Conservation (phyloP, 2,888 invertebrate species). For the Melanostoma scalare region DNA sequence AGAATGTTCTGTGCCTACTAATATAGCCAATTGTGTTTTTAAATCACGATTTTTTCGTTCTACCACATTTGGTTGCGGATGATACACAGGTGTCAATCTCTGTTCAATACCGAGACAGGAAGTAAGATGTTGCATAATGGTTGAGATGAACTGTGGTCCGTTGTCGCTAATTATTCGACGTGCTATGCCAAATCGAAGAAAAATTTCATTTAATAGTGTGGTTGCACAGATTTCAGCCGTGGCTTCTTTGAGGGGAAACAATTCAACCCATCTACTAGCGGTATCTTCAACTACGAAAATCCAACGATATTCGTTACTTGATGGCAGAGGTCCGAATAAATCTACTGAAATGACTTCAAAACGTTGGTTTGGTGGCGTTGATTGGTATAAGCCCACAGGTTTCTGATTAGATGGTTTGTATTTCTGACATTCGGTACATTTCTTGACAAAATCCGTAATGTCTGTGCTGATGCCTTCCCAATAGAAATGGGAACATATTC, state of each 20-base stretch:
- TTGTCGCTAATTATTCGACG: constrained; percentile 76
- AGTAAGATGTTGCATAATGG: constrained; percentile 75
- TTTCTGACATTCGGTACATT: neutral
- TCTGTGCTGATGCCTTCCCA: neutral
- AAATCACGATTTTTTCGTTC: constrained; percentile 63
- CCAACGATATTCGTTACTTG: constrained; percentile 64
- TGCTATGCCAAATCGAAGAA: constrained; percentile 69
- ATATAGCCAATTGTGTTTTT: constrained; percentile 33
- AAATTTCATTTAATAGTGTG: constrained; percentile 75
- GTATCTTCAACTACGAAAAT: constrained; percentile 75
- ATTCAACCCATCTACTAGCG: constrained; percentile 66
- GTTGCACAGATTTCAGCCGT: constrained; percentile 74
- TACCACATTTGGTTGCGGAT: constrained; percentile 14
- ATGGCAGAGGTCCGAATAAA: constrained; percentile 30
- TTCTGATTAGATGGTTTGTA: neutral
- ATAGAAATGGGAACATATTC: neutral
- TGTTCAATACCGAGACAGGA: constrained; percentile 20
- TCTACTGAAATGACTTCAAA: constrained; percentile 20
- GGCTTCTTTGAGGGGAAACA: constrained; percentile 75
- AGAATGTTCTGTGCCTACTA: constrained; percentile 24
- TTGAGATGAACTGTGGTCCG: constrained; percentile 76
- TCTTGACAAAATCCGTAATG: neutral
- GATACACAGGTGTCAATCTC: constrained; percentile 74
- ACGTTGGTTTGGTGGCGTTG: constrained; percentile 11
- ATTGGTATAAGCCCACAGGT: neutral